phyloP scores from a whole-genome alignment of 30 jellyfish, hydroid and myxozoan genomes.

The Aurelia aurita complex sp. Pacific region DNA sequence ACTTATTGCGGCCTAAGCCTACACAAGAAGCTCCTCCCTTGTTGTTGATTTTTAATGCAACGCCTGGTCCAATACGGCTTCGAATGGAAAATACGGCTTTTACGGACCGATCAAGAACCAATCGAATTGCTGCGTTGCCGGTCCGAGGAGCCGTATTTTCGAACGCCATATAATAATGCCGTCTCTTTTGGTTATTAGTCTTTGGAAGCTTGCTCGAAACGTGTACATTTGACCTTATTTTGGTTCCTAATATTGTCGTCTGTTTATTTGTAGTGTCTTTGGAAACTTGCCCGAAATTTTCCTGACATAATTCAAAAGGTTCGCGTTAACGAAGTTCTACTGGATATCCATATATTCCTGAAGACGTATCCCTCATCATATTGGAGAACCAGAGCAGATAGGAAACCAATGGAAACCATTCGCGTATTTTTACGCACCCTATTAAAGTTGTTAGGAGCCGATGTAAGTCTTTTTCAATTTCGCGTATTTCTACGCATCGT shows the following conservation, averaged over 20 bases:
- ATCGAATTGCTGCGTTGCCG: too few species aligned
- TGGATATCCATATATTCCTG: slow-evolving; percentile 72
- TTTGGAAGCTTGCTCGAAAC: too few species aligned
- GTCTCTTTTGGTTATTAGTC: too few species aligned
- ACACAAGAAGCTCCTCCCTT: too few species aligned
- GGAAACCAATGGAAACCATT: slow-evolving; percentile 77
- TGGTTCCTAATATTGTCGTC: not conserved
- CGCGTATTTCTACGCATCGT: slow-evolving; percentile 71
- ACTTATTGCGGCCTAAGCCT: too few species aligned
- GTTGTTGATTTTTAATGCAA: too few species aligned
- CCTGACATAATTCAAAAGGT: slow-evolving; percentile 77
- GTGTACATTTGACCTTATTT: too few species aligned
- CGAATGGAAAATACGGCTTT: too few species aligned
- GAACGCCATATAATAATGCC: too few species aligned
- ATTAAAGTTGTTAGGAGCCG: slow-evolving; percentile 72
- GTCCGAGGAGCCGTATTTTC: too few species aligned
- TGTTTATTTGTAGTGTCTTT: slow-evolving; percentile 68
- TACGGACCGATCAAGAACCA: too few species aligned
- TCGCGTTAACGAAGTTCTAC: slow-evolving; percentile 65
- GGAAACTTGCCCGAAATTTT: slow-evolving; percentile 86
- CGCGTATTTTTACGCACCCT: slow-evolving; percentile 72
- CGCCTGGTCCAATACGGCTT: too few species aligned
- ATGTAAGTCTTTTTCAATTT: slow-evolving; percentile 54
- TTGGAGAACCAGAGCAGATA: slow-evolving; percentile 77
- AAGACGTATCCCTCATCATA: slow-evolving; percentile 75